Base-by-base conservation (phyloP, 1,140 invertebrate genomes). In the Leptinotarsa defecta region DNA sequence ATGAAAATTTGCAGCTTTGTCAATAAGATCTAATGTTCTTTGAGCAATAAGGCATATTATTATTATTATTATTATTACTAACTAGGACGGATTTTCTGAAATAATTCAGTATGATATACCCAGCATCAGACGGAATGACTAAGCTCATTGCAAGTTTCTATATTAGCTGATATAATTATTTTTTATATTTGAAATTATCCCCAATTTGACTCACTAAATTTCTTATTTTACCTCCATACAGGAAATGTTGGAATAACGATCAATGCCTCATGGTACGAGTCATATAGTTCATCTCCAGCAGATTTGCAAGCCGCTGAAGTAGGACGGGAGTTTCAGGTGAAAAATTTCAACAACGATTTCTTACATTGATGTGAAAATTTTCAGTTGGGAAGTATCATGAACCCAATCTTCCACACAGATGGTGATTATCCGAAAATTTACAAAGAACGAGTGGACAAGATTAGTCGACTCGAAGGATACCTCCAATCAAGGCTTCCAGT, bases 341-440 rank as follows among this genome's bases (percentile, higher is more conserved):
- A 57, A 57, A 43, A 11, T 43, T 43, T 43, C 34, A 43, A 43
- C 3, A 43, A 43, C 8, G 0, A 11, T 8, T 11, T 43, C 8
- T 8, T 43, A 43, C 11, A 3, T 3, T 43, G 8, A 43, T 11
- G 3, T 43, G 34, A 43, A 43, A 4, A 17, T 48, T 48, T 20
- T 64, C 80, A 90, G 88, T 84, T 88, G 48, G 92, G 92, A 11
- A 92, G 90, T 90, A 88, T 88, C 68, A 86, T 89, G 0, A 84
- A 92, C 81, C 89, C 91, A 0, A 89, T 92, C 20, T 91, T 88
- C 83, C 89, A 88, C 0, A 73, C 82, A 20, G 73, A 83, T 17
- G 91, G 91, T 15, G 89, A 91, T 73, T 92, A 91, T 80, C 90
- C 91, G 1, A 79, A 83, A 73, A 79, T 89, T 0, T 87, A 92